A percentile compares a stretch with the other conserved stretches of the same genome.
Evolutionary conservation across 2,113 vertebrate species (phyloP).

Genomic region (Eleginops maclovinus): DNA sequence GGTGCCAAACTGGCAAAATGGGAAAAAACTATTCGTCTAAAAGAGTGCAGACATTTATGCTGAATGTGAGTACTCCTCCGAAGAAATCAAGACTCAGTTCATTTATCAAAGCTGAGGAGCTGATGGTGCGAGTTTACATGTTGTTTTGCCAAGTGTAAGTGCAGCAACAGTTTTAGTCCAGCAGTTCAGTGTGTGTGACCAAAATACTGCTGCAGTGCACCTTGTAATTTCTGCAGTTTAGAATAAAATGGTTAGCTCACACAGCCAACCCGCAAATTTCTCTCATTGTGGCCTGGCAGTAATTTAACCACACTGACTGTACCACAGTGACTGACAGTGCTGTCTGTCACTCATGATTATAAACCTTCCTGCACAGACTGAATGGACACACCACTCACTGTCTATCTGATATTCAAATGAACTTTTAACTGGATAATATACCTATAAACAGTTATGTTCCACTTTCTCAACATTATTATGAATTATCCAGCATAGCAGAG

Average conservation of each 20-base stretch:
- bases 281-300: conserved; percentile 39
- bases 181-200: conserved; percentile 20
- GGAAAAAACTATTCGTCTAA: conserved; percentile 13
- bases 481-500: conserved; percentile 7
- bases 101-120: background rate
- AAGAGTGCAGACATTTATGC: background rate
- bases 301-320: conserved; percentile 22
- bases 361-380: conserved; percentile 28
- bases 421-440: background rate
- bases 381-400: conserved; percentile 18
- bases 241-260: conserved; percentile 35
- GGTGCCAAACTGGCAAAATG: conserved; percentile 14
- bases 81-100: background rate
- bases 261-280: conserved; percentile 43
- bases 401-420: conserved; percentile 1
- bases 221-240: conserved; percentile 59
- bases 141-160: conserved; percentile 38
- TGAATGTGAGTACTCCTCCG: conserved; percentile 8
- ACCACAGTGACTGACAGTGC: conserved; percentile 46
- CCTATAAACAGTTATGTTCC: background rate
- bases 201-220: conserved; percentile 43
- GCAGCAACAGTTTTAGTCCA: conserved; percentile 13
- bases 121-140: background rate
- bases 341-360: conserved; percentile 19
- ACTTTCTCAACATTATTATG: background rate